These are phyloP conservation scores for Hirtodrosophila trivittata DNA, from an alignment of 2,888 invertebrate species.

Conservation along the genomic window DNA sequence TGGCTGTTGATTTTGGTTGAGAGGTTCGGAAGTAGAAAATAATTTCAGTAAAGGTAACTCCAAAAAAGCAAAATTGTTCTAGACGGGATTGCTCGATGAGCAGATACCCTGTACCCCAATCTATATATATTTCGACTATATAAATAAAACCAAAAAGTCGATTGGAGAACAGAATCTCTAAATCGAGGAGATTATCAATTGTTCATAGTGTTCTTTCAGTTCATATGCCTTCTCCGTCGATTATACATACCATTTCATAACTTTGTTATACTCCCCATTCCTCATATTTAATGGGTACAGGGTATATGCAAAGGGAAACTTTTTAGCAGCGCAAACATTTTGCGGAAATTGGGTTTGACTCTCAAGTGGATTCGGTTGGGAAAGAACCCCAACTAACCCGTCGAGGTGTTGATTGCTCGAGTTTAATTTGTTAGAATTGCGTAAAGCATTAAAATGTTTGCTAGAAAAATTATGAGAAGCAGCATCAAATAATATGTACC, in stretches of 20 bases:
- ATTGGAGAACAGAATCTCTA: too few species aligned
- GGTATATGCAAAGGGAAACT: conserved; percentile 31
- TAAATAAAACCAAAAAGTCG: not conserved
- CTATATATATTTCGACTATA: too few species aligned
- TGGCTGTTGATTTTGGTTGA: conserved; percentile 34
- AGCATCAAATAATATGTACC: not conserved
- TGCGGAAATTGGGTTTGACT: conserved; percentile 73
- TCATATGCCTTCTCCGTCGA: too few species aligned
- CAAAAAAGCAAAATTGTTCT: not conserved
- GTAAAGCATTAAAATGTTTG: conserved; percentile 78
- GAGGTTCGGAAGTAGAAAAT: conserved; percentile 37
- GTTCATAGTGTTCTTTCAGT: too few species aligned
- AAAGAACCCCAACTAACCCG: conserved; percentile 29
- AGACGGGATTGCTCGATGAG: not conserved
- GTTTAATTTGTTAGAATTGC: conserved; percentile 78
- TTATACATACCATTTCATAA: not conserved
- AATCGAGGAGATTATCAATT: too few species aligned
- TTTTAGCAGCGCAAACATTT: conserved; percentile 57
- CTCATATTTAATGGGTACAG: not conserved
- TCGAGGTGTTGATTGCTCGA: conserved; percentile 77
- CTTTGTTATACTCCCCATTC: not conserved
- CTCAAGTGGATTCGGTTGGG: conserved; percentile 6
- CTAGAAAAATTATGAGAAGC: conserved; percentile 62
- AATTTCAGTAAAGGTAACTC: conserved; percentile 33
- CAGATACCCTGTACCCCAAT: conserved; percentile 8